Conservation (phyloP, 2,888 invertebrate species). For the Spatulosminthurus flaviceps region DNA sequence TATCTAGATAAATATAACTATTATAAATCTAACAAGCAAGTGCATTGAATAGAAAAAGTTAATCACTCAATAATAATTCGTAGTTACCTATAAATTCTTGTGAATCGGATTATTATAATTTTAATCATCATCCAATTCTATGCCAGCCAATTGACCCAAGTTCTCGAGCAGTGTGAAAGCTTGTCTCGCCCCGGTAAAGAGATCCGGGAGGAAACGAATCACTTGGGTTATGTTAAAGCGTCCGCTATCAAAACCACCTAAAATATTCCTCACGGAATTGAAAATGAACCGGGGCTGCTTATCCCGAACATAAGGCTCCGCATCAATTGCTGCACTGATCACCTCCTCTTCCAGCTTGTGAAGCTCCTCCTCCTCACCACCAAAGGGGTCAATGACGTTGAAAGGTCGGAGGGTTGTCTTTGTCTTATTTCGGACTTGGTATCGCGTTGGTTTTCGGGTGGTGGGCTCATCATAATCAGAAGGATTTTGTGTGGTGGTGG, state of each 20-base stretch:
- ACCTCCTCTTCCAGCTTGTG: slow-evolving; percentile 55
- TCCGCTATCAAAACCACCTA: slow-evolving; percentile 49
- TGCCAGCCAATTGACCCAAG: slow-evolving; percentile 51
- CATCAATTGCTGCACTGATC: slow-evolving; percentile 50
- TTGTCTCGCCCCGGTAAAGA: slow-evolving; percentile 61
- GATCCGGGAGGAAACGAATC: slow-evolving; percentile 57
- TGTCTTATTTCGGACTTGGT: not conserved
- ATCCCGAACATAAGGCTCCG: slow-evolving; percentile 53
- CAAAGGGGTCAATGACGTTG: not conserved
- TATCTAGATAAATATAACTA: too few species aligned
- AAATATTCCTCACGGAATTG: slow-evolving; percentile 51
- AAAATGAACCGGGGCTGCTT: slow-evolving; percentile 55
- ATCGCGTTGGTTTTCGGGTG: not conserved
- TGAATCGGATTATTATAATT: too few species aligned
- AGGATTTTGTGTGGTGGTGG: too few species aligned
- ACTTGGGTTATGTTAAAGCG: slow-evolving; percentile 58
- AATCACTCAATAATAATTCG: too few species aligned
- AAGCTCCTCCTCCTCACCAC: slow-evolving; percentile 51
- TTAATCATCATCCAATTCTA: slow-evolving; percentile 30
- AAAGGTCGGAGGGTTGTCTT: not conserved
- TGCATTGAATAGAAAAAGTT: too few species aligned
- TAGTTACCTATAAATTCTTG: too few species aligned
- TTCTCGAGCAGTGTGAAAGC: slow-evolving; percentile 59
- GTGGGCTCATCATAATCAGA: too few species aligned
- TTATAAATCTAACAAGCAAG: too few species aligned